Percentiles rank a stretch among this genome's conserved stretches.
phyloP scores from a whole-genome alignment of 1,140 invertebrate species.

The Panagrolaimus sp. region DNA sequence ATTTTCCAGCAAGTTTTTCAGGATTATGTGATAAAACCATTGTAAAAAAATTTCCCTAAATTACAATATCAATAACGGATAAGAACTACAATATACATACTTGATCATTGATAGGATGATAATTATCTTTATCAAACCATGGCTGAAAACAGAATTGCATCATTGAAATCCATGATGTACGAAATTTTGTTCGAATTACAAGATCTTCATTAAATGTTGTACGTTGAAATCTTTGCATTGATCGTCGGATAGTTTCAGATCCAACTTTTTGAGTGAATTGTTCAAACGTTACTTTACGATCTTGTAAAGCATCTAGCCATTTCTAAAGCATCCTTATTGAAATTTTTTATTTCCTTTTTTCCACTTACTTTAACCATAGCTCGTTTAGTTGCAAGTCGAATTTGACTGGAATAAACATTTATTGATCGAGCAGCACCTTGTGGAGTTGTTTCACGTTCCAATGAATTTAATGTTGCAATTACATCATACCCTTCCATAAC shows the following conservation, averaged over 20 bases:
- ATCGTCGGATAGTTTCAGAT: slow-evolving; percentile 38
- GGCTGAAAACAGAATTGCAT: slow-evolving; percentile 58
- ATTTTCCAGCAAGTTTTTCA: slow-evolving; percentile 48
- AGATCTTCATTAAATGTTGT: slow-evolving; percentile 51
- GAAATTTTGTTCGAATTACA: slow-evolving; percentile 45
- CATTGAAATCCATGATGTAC: slow-evolving; percentile 54
- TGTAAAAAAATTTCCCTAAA: slow-evolving; percentile 49
- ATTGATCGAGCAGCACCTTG: slow-evolving; percentile 32
- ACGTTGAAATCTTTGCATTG: slow-evolving; percentile 54
- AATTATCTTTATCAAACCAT: slow-evolving; percentile 48
- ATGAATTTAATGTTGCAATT: slow-evolving; percentile 33
- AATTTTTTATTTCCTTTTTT: background rate
- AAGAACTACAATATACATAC: slow-evolving; percentile 18
- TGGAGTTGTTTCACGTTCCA: slow-evolving; percentile 44
- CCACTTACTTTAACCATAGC: slow-evolving; percentile 39
- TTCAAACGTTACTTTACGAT: slow-evolving; percentile 47
- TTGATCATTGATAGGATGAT: slow-evolving; percentile 48
- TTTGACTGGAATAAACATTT: slow-evolving; percentile 26
- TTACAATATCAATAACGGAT: background rate
- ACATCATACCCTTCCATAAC: slow-evolving; percentile 41
- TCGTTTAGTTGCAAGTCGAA: slow-evolving; percentile 30
- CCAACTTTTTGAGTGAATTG: slow-evolving; percentile 55
- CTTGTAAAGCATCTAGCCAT: slow-evolving; percentile 40
- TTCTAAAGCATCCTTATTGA: slow-evolving; percentile 34
- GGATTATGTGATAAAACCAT: slow-evolving; percentile 52